Evolutionary conservation across 2,113 vertebrate genomes (phyloP), one percentile per base, ranked within the genome.

Genomic region (Turdus rufiventris): DNA sequence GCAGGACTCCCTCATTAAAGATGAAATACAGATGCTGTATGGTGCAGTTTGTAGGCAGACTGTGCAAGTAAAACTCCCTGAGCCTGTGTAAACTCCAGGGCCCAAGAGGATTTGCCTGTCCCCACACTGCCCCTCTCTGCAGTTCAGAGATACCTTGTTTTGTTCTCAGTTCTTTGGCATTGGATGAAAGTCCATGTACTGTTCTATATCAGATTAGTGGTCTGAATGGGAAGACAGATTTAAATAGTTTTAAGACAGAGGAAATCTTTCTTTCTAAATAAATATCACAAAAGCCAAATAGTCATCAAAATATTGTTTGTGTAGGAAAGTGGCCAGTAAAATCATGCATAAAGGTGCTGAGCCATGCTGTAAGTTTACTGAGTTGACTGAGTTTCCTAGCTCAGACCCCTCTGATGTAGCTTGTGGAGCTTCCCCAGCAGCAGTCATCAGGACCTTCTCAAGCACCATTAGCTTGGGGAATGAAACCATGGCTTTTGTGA

Each of bases 181-280:
- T 61, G 33, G 42, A 47, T 88, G 47, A 79, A 92, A 96, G 74
- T 74, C 58, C 51, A 10, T 16, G 29, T 38, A 8, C 61, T 81
- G 34, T 40, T 83, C 72, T 85, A 28, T 83, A 89, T 85, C 81
- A 79, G 85, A 63, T 86, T 74, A 91, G 63, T 43, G 31, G 20
- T 77, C 88, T 81, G 83, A 90, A 60, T 86, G 57, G 73, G 83
- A 95, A 94, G 51, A 71, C 85, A 95, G 38, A 67, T 80, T 96
- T 72, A 94, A 91, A 96, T 66, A 80, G 53, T 66, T 84, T 93
- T 91, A 96, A 91, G 78, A 70, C 36, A 71, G 63, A 90, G 85
- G 85, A 96, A 85, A 88, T 95, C 19, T 95, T 91, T 83, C 56
- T 88, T 85, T 91, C 67, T 91, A 87, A 89, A 92, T 72, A 94